These are phyloP conservation scores for Phrynocephalus guinanensis DNA, from an alignment of 2,797 vertebrate genomes.

Conservation along the genomic window DNA sequence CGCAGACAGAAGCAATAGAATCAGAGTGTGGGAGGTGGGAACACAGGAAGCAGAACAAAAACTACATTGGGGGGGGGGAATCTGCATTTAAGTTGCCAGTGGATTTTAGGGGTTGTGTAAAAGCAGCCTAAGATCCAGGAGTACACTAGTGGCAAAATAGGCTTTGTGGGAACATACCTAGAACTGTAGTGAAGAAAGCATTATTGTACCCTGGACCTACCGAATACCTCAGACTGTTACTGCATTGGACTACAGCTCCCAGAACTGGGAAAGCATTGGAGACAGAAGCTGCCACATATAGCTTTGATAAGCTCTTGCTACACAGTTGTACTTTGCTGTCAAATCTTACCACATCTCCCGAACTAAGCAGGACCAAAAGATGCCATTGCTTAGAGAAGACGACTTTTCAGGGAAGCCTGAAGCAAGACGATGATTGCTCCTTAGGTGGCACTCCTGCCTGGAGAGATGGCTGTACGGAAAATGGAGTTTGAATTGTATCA, in stretches of 20 bases:
- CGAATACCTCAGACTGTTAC: no score
- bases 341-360: constrained; percentile 14
- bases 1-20: no score
- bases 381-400: constrained; percentile 8
- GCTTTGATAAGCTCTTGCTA: constrained; percentile 26
- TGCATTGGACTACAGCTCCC: not conserved
- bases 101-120: no score
- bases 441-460: not conserved
- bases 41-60: no score
- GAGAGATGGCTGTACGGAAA: not conserved
- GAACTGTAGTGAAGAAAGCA: not conserved
- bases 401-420: constrained; percentile 12
- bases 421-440: not conserved
- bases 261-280: not conserved
- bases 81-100: no score
- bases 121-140: not conserved
- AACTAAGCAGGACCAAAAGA: constrained; percentile 4
- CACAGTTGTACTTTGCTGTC: constrained; percentile 11
- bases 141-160: not conserved
- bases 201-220: no score
- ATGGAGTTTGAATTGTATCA: not conserved
- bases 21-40: no score
- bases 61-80: no score
- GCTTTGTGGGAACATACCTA: not conserved
- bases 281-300: constrained; percentile 11